Conservation (phyloP, 2,113 vertebrate species). For the Ranitomeya imitator region DNA sequence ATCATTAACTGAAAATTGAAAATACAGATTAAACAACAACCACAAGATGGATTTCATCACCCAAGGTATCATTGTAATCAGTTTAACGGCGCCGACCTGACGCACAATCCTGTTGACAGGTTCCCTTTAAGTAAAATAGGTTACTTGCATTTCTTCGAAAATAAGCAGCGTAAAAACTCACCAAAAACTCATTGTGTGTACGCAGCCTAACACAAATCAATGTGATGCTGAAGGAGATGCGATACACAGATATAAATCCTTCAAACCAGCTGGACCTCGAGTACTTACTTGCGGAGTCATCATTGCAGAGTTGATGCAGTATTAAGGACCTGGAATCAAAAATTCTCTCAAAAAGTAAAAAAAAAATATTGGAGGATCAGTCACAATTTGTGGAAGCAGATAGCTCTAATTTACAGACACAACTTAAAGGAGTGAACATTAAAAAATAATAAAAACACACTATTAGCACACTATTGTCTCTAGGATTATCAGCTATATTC, state of each 20-base stretch:
- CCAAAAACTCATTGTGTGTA: too few species aligned
- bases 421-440: background rate
- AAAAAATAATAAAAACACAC: background rate
- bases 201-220: background rate
- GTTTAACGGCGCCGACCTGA: too few species aligned
- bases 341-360: background rate
- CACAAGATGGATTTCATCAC: too few species aligned
- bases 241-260: background rate
- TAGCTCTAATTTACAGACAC: background rate
- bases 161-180: too few species aligned
- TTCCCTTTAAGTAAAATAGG: too few species aligned
- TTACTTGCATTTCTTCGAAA: too few species aligned
- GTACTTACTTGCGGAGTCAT: slow-evolving; percentile 42
- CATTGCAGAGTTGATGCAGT: background rate
- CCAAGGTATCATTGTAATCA: too few species aligned
- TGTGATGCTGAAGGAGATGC: background rate
- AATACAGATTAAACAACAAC: too few species aligned
- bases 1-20: too few species aligned
- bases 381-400: background rate
- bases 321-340: background rate
- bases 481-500: too few species aligned
- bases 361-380: background rate
- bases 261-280: background rate
- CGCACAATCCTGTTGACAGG: too few species aligned
- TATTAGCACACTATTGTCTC: background rate